Evolutionary conservation across 2,888 invertebrate species (phyloP), one percentile per base, ranked within the genome.

Genomic region (Pseudeuparius sepicola): DNA sequence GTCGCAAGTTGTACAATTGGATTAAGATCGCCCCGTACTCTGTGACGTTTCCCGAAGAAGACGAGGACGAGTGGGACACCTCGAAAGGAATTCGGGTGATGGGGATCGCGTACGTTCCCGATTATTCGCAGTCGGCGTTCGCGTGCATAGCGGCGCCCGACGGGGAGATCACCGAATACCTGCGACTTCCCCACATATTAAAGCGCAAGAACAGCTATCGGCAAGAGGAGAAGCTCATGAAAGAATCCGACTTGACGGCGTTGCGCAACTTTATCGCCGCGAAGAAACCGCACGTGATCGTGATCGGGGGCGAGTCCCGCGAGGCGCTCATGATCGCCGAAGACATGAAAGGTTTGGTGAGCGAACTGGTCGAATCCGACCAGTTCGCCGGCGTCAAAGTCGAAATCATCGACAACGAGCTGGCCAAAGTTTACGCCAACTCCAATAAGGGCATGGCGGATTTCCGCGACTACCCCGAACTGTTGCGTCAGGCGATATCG

Each of bases 381-480:
- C 86, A 90, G 59, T 87, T 89, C 56, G 87, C 92, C 0, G 63
- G 73, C 2, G 81, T 97, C 41, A 78, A 76, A 26, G 88, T 96
- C 1, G 93, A 94, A 63, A 80, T 96, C 33, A 72, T 90, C 6
- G 96, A 97, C 57, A 94, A 93, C 52, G 93, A 96, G 54, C 68
- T 96, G 35, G 85, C 93, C 35, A 85, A 87, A 61, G 78, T 96
- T 16, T 97, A 88, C 60, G 80, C 92, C 39, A 90, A 88, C 56
- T 90, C 90, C 13, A 84, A 85, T 46, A 83, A 87, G 53, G 89
- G 90, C 26, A 64, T 73, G 68, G 61, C 74, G 18, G 94, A 96
- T 57, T 93, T 93, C 58, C 71, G 89, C 42, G 94, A 96, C 54
- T 96, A 93, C 63, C 97, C 97, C 0, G 76, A 80, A 28, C 66